Evolutionary conservation across 2,888 invertebrate species (phyloP), one percentile per base, ranked within the genome.

Genomic region (Torymus aiolomorphi): DNA sequence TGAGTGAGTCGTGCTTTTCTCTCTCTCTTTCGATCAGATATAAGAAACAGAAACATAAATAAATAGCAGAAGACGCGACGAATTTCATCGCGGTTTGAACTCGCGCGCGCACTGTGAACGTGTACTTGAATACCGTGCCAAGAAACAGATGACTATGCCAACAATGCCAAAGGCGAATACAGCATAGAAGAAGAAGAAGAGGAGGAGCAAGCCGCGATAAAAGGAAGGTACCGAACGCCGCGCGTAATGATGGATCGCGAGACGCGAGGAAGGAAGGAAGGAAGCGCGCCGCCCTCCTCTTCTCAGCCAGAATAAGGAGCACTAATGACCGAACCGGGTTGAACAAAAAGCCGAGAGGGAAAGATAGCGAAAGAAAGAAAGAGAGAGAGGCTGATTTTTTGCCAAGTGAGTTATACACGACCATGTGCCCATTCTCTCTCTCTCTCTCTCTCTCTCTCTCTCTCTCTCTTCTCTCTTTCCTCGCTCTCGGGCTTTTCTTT

Each of bases 391-490:
- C 18, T 51, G 11, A n/a, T 12, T 18, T 57, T 49, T 18, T 4
- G 24, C 18, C 61, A 20, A 42, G 42, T 51, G 51, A 31, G 59
- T 61, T 16, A n/a, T 66, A 24, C 59, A 59, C 10, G 51, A 16
- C n/a, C 14, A 14, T 67, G n/a, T 42, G 42, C 42, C 42, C 42
- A 42, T 42, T 24, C 12, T 69, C 69, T 69, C 42, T 61, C 80
- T 70, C 67, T 76, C 73, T 31, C 16, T 62, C 70, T 67, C 74
- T 61, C 63, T 65, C 42, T 20, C n/a, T 18, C 24, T n/a, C 8
- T n/a, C n/a, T n/a, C n/a, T n/a, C n/a, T 66, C 51, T 52, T 69
- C 42, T 24, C 24, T 67, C 42, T 42, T 16, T 49, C 66, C 24
- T 16, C 42, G 42, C 8, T 42, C 42, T 42, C 42, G 42, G 42